These are phyloP conservation scores for Diplodus puntazzo DNA, from an alignment of 2,797 vertebrate species.

Conservation along the genomic window DNA sequence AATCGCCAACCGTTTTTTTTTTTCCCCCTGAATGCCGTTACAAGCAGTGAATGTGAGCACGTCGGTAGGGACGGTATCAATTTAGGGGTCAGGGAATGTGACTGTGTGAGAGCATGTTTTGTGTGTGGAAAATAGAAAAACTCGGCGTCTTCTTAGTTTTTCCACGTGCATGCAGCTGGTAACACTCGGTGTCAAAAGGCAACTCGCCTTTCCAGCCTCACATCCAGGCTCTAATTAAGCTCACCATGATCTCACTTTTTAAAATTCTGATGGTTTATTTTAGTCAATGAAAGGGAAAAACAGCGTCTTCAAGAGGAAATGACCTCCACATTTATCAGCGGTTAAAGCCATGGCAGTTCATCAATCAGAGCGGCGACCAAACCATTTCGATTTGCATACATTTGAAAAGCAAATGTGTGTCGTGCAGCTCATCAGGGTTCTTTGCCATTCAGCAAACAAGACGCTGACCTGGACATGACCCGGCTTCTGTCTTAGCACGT, in stretches of 20 bases:
- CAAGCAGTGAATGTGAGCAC: constrained; percentile 7
- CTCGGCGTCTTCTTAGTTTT: constrained; percentile 2
- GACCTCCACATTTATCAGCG: constrained; percentile 20
- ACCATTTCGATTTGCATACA: constrained; percentile 65
- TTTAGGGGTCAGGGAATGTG: constrained; percentile 31
- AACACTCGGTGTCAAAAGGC: constrained; percentile 19
- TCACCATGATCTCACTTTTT: constrained; percentile 31
- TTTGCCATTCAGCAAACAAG: constrained; percentile 53
- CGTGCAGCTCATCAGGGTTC: constrained; percentile 30
- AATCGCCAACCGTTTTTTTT: constrained; percentile 26
- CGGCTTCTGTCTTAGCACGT: constrained; percentile 16
- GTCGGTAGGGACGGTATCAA: constrained; percentile 36
- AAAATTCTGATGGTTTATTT: constrained; percentile 17
- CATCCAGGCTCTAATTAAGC: constrained; percentile 29
- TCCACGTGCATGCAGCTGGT: constrained; percentile 25
- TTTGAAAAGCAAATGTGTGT: constrained; percentile 70
- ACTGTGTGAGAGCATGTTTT: constrained; percentile 1
- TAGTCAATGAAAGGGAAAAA: not conserved
- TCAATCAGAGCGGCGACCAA: constrained; percentile 38
- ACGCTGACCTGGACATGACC: constrained; percentile 65
- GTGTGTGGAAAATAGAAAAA: constrained; percentile 41
- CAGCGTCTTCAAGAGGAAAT: constrained; percentile 3
- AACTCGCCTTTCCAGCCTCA: constrained; percentile 31
- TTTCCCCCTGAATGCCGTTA: constrained; percentile 14
- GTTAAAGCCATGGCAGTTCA: constrained; percentile 39